Evolutionary conservation across 2,888 invertebrate genomes (phyloP).

Genomic region (Hydriomena furcata): DNA sequence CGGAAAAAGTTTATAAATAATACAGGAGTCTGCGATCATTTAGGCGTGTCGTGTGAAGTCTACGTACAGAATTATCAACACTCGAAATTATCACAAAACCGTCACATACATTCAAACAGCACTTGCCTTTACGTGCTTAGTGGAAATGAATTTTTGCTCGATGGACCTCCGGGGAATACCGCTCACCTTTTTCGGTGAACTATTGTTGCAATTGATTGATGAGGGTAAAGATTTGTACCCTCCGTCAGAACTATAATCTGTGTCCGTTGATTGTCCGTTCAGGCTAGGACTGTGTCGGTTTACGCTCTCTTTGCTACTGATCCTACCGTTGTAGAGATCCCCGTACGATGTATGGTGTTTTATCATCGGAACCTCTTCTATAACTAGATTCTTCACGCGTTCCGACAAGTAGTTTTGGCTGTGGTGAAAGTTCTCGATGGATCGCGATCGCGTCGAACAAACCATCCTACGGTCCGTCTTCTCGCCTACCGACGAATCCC

Average conservation of each 20-base stretch:
- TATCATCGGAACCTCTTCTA: slow-evolving; percentile 62
- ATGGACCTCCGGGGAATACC: slow-evolving; percentile 77
- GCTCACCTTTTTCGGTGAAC: slow-evolving; percentile 72
- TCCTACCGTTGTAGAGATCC: slow-evolving; percentile 72
- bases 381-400: slow-evolving; percentile 55
- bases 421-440: slow-evolving; percentile 77
- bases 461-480: slow-evolving; percentile 60
- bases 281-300: slow-evolving; percentile 71
- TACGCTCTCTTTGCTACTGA: slow-evolving; percentile 73
- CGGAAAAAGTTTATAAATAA: too few species aligned
- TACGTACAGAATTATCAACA: slow-evolving; percentile 27
- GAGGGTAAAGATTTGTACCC: slow-evolving; percentile 81
- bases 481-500: slow-evolving; percentile 70
- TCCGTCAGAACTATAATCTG: slow-evolving; percentile 79
- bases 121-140: slow-evolving; percentile 76
- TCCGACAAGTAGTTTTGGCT: slow-evolving; percentile 53
- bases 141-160: slow-evolving; percentile 72
- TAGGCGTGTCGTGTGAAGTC: slow-evolving; percentile 11
- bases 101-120: slow-evolving; percentile 56
- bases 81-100: slow-evolving; percentile 44
- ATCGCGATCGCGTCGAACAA: slow-evolving; percentile 71
- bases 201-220: slow-evolving; percentile 69
- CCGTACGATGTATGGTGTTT: slow-evolving; percentile 78
- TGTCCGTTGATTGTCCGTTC: slow-evolving; percentile 76
- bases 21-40: slow-evolving; percentile 2